Evolutionary conservation across 1,140 invertebrate genomes (phyloP).

Genomic region (Galleria mellonella): DNA sequence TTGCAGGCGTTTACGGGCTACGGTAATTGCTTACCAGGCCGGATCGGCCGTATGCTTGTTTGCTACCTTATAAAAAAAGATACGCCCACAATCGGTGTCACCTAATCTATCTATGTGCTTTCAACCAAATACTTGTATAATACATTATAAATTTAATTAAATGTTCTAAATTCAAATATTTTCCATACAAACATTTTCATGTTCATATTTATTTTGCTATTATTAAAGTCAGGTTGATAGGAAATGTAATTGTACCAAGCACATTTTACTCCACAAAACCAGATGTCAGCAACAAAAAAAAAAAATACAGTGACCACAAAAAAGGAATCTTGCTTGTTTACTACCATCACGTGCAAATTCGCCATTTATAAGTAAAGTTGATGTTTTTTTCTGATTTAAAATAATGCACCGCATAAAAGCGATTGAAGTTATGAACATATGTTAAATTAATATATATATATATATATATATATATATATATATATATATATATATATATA

Average conservation of each 20-base stretch:
- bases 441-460: not conserved
- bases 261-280: too few relatives aligned
- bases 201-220: too few relatives aligned
- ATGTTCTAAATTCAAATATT: not conserved
- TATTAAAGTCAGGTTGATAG: too few relatives aligned
- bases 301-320: too few relatives aligned
- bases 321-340: not conserved
- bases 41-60: not conserved
- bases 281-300: too few relatives aligned
- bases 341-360: not conserved
- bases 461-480: not conserved
- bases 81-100: not conserved
- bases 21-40: not conserved
- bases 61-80: not conserved
- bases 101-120: not conserved
- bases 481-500: not conserved
- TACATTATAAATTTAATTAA: not conserved
- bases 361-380: not conserved
- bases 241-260: too few relatives aligned
- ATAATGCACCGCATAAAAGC: not conserved
- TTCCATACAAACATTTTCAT: not conserved
- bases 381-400: not conserved
- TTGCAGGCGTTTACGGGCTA: not conserved
- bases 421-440: not conserved
- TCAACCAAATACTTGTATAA: not conserved